Evolutionary conservation across 2,113 vertebrate genomes (phyloP).

Genomic region (Microcebus tavaratra): DNA sequence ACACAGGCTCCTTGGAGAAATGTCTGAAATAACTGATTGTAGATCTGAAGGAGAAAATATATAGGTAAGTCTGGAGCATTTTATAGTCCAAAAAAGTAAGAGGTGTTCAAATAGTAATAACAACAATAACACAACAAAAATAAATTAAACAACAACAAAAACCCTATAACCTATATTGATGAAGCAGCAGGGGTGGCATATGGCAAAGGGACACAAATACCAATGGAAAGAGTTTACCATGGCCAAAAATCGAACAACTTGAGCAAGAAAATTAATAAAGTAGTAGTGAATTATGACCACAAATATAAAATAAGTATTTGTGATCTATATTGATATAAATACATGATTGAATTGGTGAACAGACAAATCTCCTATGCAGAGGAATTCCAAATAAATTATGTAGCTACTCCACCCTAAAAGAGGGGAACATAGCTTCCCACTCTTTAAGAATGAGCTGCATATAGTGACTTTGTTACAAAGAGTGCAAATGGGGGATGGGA

Average conservation of each 20-base stretch:
- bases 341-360: neutral
- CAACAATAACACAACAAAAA: neutral
- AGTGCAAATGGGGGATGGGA: neutral
- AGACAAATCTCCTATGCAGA: neutral
- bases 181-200: fast-evolving
- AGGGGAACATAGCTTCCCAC: neutral
- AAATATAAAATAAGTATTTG: neutral
- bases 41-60: neutral
- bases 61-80: neutral
- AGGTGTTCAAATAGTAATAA: neutral
- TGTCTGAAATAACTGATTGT: neutral
- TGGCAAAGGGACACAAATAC: neutral
- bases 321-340: neutral
- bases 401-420: neutral
- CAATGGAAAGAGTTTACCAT: neutral
- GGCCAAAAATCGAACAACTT: neutral
- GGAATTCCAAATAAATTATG: neutral
- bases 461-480: neutral
- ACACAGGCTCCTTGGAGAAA: neutral
- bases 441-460: neutral
- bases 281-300: neutral
- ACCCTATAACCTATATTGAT: neutral
- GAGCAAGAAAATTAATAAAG: neutral
- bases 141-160: neutral
- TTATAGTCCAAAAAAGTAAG: neutral